Percentiles rank a stretch among this genome's conserved stretches.
Evolutionary conservation across 1,140 invertebrate species (phyloP).

Genomic region (Metopolophium dirhodum): DNA sequence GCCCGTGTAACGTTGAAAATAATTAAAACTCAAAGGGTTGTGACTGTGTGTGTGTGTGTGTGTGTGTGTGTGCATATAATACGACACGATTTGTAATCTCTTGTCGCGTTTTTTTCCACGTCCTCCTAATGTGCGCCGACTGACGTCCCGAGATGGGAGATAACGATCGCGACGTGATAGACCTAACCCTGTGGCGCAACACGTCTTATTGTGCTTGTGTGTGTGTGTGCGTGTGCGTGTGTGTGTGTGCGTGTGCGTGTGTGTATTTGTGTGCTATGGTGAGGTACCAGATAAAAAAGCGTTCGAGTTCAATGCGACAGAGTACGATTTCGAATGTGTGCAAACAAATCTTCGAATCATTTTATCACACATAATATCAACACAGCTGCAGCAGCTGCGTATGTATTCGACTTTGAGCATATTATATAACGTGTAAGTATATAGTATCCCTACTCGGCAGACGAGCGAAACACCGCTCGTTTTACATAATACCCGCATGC

Average conservation of each 20-base stretch:
- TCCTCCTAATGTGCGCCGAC: neutral
- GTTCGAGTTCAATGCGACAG: neutral
- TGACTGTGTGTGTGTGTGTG: too few relatives aligned
- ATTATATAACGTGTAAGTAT: too few relatives aligned
- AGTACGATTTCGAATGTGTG: neutral
- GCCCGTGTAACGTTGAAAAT: constrained; percentile 21
- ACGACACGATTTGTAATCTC: constrained; percentile 20
- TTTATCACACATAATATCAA: neutral
- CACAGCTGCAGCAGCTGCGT: neutral
- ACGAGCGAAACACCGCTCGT: neutral
- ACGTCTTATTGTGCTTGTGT: neutral
- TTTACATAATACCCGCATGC: neutral
- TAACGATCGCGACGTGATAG: constrained; percentile 35
- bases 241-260: neutral
- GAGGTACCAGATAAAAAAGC: neutral
- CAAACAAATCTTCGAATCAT: constrained; percentile 12
- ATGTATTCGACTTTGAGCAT: neutral
- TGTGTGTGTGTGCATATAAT: neutral
- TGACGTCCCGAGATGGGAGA: neutral
- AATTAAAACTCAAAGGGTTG: constrained; percentile 16
- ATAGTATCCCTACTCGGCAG: neutral
- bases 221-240: too few relatives aligned
- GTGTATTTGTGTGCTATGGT: neutral
- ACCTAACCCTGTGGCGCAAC: constrained; percentile 5
- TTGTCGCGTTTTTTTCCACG: neutral